Conservation (phyloP, 1,140 invertebrate species). For the Spodoptera litura region DNA sequence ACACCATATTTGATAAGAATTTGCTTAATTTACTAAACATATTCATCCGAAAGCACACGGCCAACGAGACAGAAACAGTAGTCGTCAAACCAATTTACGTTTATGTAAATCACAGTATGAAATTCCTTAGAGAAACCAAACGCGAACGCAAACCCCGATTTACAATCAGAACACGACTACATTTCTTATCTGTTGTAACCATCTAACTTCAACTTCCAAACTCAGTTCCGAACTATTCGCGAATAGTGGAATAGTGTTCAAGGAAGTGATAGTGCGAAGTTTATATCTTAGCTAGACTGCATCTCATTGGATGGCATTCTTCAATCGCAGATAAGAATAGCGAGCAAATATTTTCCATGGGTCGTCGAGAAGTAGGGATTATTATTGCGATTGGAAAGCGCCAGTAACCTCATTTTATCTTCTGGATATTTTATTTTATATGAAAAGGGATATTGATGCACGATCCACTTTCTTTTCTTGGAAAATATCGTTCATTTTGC, state of each 20-base stretch:
- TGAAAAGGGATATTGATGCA: neutral
- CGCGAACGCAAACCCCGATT: neutral
- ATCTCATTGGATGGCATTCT: neutral
- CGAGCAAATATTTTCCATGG: conserved; percentile 21
- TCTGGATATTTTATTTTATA: neutral
- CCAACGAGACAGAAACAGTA: too few species aligned
- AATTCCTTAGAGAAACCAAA: neutral
- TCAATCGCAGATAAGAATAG: conserved; percentile 7
- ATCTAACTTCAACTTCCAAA: conserved; percentile 1
- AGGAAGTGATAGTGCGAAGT: conserved; percentile 24
- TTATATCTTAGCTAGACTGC: conserved; percentile 4
- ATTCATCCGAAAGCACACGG: too few species aligned
- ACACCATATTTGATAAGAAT: too few species aligned
- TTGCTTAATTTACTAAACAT: too few species aligned
- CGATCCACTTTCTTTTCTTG: too few species aligned
- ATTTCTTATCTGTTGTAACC: conserved; percentile 18
- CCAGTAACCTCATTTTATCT: conserved; percentile 28
- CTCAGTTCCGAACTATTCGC: conserved; percentile 1
- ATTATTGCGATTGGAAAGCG: conserved; percentile 32
- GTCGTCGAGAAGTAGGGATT: neutral
- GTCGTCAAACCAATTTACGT: too few species aligned
- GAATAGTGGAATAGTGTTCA: conserved; percentile 11
- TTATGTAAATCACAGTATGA: too few species aligned
- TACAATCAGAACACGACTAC: neutral
- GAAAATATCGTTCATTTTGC: too few species aligned